A percentile compares a stretch with the other conserved stretches of the same genome.
These are phyloP conservation scores for Cotesia vestalis DNA, from an alignment of 1,140 invertebrate genomes.

Conservation along the genomic window DNA sequence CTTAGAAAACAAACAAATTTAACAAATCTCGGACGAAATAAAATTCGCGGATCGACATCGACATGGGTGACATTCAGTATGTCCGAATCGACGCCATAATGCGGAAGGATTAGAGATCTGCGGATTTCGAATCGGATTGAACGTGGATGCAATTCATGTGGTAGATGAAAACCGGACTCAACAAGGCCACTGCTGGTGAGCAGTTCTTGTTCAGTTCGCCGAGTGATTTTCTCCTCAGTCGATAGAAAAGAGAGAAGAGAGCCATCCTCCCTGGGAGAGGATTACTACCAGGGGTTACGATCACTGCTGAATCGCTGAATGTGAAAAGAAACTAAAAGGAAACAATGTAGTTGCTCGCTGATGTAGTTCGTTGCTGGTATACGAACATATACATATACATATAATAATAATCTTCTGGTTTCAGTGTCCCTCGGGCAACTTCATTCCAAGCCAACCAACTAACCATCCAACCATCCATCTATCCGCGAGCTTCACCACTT, in stretches of 20 bases:
- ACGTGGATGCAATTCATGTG: conserved; percentile 34
- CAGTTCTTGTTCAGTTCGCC: neutral
- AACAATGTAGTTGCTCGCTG: neutral
- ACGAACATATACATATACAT: neutral
- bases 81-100: conserved; percentile 34
- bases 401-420: neutral
- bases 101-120: conserved; percentile 24
- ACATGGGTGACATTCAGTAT: conserved; percentile 11
- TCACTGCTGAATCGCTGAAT: too few relatives aligned
- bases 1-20: conserved; percentile 30
- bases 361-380: too few relatives aligned
- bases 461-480: too few relatives aligned
- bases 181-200: too few relatives aligned
- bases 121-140: conserved; percentile 27
- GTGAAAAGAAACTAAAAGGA: conserved; percentile 2
- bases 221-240: neutral
- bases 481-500: neutral
- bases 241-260: neutral
- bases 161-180: conserved; percentile 1
- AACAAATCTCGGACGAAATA: conserved; percentile 27
- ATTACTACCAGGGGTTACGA: too few relatives aligned
- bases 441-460: neutral
- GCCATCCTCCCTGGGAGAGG: neutral
- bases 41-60: neutral
- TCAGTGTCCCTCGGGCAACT: conserved; percentile 4